Evolutionary conservation across 1,140 invertebrate species (phyloP).

Genomic region (Anthonomus grandis): DNA sequence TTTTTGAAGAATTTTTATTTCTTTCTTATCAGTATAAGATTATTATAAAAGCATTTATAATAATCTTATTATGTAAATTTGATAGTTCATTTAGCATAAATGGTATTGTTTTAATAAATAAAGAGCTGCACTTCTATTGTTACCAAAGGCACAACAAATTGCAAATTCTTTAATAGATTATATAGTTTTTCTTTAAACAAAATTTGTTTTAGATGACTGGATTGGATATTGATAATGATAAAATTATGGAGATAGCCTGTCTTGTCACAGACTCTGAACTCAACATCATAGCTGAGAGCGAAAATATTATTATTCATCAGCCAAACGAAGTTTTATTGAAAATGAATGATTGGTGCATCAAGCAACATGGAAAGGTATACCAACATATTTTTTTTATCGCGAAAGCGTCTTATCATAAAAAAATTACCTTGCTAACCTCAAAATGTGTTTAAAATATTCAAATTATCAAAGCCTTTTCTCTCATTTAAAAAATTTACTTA

Average conservation of each 20-base stretch:
- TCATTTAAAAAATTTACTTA: too few species aligned
- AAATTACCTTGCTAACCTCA: too few species aligned
- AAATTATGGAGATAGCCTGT: constrained; percentile 86
- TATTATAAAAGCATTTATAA: not conserved
- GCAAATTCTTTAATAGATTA: not conserved
- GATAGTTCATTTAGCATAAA: not conserved
- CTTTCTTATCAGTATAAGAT: too few species aligned
- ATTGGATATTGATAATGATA: constrained; percentile 70
- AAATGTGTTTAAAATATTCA: too few species aligned
- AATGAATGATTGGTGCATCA: constrained; percentile 82
- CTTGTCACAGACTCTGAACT: constrained; percentile 81
- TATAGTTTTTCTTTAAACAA: not conserved
- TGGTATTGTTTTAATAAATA: too few species aligned
- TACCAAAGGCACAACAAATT: not conserved
- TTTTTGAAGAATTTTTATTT: too few species aligned
- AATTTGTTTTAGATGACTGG: constrained; percentile 45
- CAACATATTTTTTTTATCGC: not conserved
- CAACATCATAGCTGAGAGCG: constrained; percentile 73
- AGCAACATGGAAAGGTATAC: constrained; percentile 68
- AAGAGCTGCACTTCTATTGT: not conserved
- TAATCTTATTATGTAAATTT: not conserved
- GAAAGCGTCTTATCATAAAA: too few species aligned
- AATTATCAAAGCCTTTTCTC: too few species aligned
- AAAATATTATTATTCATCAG: constrained; percentile 80
- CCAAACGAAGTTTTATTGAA: constrained; percentile 64